phyloP scores from a whole-genome alignment of 2,113 vertebrate species.

The Centropus bengalensis region DNA sequence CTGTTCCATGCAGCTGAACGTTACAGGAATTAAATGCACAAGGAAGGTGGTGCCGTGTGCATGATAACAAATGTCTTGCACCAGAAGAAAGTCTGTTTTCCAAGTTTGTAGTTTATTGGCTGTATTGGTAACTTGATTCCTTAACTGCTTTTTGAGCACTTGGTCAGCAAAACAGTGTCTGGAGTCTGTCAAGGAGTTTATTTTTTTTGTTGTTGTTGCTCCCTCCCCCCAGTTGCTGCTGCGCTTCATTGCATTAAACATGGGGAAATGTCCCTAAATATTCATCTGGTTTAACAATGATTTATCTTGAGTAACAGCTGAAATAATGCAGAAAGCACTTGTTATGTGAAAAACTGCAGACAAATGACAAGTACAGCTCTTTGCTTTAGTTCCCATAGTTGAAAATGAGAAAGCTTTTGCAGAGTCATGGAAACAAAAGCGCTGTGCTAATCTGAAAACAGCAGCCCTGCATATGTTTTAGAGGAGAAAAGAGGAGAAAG shows the following conservation, averaged over 20 bases:
- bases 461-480: background rate
- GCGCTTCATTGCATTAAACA: background rate
- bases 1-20: background rate
- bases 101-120: background rate
- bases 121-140: background rate
- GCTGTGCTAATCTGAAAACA: background rate
- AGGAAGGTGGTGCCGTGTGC: background rate
- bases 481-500: background rate
- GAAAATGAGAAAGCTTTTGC: constrained; percentile 13
- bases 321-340: background rate
- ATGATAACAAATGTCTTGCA: background rate
- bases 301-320: background rate
- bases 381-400: background rate
- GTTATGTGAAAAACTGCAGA: background rate
- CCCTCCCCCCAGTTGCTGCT: background rate
- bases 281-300: background rate
- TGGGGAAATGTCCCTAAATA: background rate
- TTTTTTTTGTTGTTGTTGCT: background rate
- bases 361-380: background rate
- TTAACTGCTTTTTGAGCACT: background rate
- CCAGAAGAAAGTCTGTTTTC: background rate
- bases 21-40: background rate
- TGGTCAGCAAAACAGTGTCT: background rate
- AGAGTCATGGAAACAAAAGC: constrained; percentile 27
- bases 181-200: background rate